Evolutionary conservation across 92 coral and sea anemone species (phyloP), one percentile per base, ranked within the genome.

Genomic region (Zoanthus gigantus): DNA sequence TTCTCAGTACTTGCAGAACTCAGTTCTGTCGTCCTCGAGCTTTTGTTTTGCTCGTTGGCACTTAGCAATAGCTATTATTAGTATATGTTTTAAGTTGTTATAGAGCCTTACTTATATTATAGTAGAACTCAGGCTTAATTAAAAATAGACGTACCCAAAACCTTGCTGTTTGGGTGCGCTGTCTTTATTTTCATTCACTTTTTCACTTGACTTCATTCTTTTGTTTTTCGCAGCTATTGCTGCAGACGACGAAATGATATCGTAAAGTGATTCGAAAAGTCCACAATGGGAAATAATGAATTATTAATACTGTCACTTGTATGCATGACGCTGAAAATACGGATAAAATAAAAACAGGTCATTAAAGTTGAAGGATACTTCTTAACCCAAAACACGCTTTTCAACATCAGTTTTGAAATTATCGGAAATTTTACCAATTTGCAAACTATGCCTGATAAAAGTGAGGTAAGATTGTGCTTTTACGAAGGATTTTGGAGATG

Each of bases 201-300:
- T 15, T 80, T 76, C 42, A 37, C 2, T 37, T 37, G 42, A 37
- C 4, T 63, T 65, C 47, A 45, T 67, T 66, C 63, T 16, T 81
- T 77, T 45, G 85, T 48, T 81, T 28, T 52, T 4, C 46, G 18
- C 45, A 75, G 74, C 67, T 81, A 73, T 57, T 44, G 63, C 72
- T 34, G 23, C 37, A 44, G 60, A 30, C 68, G 37, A 50, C 69
- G 58, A 81, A 81, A 81, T 65, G 66, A 81, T 81, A 46, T 74
- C 66, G 66, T 50, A 81, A 67, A 81, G 52, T 66, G 67, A 81
- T 65, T 66, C 85, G 57, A 7, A 42, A 80, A 18, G 85, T 13
- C 29, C 85, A 80, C 74, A 80, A 80, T 67, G 60, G 75, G 85
- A 81, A 46, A 29, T 81, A 15, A 81, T 81, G 74, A 81, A 81